Conservation (phyloP, 2,113 vertebrate species). For the Caloenas nicobarica region DNA sequence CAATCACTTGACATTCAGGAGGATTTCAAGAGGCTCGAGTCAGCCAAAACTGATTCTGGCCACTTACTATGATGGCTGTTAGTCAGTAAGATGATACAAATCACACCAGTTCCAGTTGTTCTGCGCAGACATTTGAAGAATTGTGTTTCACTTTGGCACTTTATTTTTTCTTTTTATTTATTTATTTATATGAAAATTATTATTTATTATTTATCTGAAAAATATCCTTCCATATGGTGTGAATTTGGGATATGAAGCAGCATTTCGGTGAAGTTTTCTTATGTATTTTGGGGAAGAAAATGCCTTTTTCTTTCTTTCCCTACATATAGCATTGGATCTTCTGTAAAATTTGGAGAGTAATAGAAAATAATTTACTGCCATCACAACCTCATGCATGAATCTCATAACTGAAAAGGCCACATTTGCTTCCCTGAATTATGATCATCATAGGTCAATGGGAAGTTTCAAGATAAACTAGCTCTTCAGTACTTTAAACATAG, state of each 20-base stretch:
- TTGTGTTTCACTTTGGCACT: background rate
- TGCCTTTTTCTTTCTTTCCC: background rate
- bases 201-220: background rate
- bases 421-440: background rate
- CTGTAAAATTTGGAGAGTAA: background rate
- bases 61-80: background rate
- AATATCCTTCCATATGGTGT: background rate
- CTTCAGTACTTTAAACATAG: background rate
- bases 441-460: background rate
- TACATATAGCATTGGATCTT: background rate
- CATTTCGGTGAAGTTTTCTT: background rate
- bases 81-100: background rate
- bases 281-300: background rate
- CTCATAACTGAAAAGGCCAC: background rate
- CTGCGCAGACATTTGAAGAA: background rate
- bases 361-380: background rate
- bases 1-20: background rate
- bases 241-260: background rate
- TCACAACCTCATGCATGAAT: background rate
- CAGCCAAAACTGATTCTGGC: slow-evolving; percentile 37
- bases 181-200: too few species aligned
- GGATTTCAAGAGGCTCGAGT: background rate
- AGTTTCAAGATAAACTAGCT: background rate
- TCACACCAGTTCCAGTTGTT: background rate
- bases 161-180: background rate